Base-by-base conservation (phyloP, 2,797 vertebrate species). In the Loris lydekkerianus region DNA sequence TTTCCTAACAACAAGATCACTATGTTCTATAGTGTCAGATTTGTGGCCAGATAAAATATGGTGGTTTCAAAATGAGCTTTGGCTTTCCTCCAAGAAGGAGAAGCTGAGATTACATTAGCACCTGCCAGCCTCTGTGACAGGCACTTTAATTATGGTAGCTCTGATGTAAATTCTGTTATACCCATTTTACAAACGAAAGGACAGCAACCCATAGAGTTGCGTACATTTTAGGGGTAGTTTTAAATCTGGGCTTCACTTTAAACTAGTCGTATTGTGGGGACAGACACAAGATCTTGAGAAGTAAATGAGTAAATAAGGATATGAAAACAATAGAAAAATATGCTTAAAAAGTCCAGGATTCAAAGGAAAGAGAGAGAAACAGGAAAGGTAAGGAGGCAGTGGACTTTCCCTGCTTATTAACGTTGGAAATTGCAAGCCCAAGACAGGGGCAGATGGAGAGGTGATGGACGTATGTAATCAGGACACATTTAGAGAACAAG, bases 51-150 rank as follows among this genome's bases (percentile, higher is more conserved):
- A 61, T 76, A 89, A 80, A 72, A 91, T 93, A n/a, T 77, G 23
- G 11, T n/a, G 1, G 31, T 72, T 94, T 96, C 53, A 84, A 80
- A 93, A 81, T 81, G 25, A 86, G 61, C 18, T 58, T 95, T 5
- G 5, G 11, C 25, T 92, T 86, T 80, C 65, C 40, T 63, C 78
- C 37, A 73, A 53, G 37, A 60, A 63, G 10, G 31, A 56, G 37
- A 75, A 34, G 76, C 58, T 81, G 53, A 76, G 34, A 60, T 67
- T 31, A 40, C 8, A 0, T 43, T 49, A 86, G 34, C 8, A n/a
- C 29, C 85, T 90, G 75, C 73, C 73, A 92, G 29, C 20, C 43
- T 77, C 31, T 73, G 13, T 76, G 70, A 29, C 46, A 73, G 34
- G 56, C 29, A 46, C 29, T 80, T 95, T 46, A 73, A 63, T 86